These are phyloP conservation scores for Eurytoma californica DNA, from an alignment of 2,888 invertebrate genomes.

Conservation along the genomic window DNA sequence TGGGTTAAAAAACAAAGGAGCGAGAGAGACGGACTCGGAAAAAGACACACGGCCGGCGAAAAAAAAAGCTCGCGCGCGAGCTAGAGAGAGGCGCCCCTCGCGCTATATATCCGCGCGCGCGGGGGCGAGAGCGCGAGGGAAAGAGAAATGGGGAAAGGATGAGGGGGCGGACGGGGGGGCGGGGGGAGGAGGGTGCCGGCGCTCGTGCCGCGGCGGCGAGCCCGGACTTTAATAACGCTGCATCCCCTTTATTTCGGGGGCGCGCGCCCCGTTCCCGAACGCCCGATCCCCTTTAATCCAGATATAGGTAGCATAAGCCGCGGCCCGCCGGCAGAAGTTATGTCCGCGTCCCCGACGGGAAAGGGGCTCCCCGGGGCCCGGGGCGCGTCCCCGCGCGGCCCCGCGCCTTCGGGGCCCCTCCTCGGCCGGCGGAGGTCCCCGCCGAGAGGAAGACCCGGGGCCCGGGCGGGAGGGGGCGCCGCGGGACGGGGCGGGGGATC, in stretches of 20 bases:
- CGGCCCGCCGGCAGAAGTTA: conserved; percentile 48
- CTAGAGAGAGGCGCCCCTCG: neutral
- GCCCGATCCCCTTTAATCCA: conserved; percentile 70
- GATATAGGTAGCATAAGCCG: conserved; percentile 67
- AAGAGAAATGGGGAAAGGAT: conserved; percentile 51
- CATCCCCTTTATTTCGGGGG: conserved; percentile 70
- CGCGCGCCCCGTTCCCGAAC: conserved; percentile 58
- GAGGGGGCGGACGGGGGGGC: conserved; percentile 47
- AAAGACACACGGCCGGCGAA: conserved; percentile 53
- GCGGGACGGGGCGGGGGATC: conserved; percentile 9
- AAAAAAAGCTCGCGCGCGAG: conserved; percentile 32
- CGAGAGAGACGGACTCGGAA: conserved; percentile 39
- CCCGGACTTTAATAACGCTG: conserved; percentile 67
- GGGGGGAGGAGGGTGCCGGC: conserved; percentile 41
- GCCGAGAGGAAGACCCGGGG: neutral
- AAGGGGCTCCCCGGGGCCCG: neutral
- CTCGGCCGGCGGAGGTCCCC: neutral
- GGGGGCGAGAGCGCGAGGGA: conserved; percentile 19
- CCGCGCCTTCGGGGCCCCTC: too few relatives aligned
- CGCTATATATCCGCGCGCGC: neutral
- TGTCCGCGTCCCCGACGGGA: conserved; percentile 56
- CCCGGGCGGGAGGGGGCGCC: conserved; percentile 18
- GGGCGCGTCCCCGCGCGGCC: neutral
- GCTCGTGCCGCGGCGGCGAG: conserved; percentile 51
- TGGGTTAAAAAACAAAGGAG: conserved; percentile 31